Evolutionary conservation across 1,140 invertebrate genomes (phyloP).

Genomic region (Pseudachorutes palmiensis): DNA sequence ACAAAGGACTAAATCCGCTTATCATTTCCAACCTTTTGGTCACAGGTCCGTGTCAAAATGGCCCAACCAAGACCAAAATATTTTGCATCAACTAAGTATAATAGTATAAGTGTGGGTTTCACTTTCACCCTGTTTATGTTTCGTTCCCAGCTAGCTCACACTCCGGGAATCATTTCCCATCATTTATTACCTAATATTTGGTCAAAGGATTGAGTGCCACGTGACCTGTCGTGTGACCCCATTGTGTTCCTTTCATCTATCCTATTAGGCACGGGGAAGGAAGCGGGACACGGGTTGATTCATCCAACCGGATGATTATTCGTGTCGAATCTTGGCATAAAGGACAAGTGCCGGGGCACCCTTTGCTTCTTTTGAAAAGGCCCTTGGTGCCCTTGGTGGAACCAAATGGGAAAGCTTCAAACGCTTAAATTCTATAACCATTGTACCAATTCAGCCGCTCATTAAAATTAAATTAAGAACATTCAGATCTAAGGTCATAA

Average conservation of each 20-base stretch:
- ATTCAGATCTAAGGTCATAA: too few species aligned
- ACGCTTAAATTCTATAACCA: too few species aligned
- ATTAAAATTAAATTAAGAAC: too few species aligned
- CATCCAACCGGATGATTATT: conserved; percentile 28
- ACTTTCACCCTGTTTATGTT: conserved; percentile 6
- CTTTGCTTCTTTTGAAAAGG: too few species aligned
- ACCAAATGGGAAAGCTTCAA: too few species aligned
- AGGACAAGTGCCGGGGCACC: neutral
- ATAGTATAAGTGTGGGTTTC: too few species aligned
- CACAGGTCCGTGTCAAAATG: neutral
- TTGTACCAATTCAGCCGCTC: too few species aligned
- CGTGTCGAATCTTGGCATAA: conserved; percentile 27
- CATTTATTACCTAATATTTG: conserved; percentile 14
- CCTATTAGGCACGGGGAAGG: conserved; percentile 3
- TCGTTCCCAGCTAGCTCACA: neutral
- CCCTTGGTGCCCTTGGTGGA: too few species aligned
- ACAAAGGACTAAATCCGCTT: neutral
- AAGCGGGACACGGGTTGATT: conserved; percentile 21
- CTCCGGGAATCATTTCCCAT: conserved; percentile 7
- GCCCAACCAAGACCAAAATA: neutral
- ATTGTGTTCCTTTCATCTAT: conserved; percentile 20
- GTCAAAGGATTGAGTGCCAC: conserved; percentile 15
- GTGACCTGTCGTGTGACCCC: conserved; percentile 21
- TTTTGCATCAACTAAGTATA: neutral
- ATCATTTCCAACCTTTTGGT: neutral